Evolutionary conservation across 35 echinoderm and acorn worm genomes (phyloP), one percentile per base, ranked within the genome.

Genomic region (Ophiothrix spiculata): DNA sequence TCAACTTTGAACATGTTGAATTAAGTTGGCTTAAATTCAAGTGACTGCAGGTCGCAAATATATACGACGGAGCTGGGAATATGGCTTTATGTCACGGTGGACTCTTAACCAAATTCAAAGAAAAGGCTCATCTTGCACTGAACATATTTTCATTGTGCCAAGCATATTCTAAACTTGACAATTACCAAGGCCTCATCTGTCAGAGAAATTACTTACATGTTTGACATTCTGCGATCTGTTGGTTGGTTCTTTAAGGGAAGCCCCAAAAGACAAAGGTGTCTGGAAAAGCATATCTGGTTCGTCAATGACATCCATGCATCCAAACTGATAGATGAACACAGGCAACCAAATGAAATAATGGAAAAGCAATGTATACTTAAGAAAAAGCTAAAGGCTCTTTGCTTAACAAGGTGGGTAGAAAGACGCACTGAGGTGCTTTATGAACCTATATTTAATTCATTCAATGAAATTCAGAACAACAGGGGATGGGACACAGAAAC

Each of bases 401-500:
- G 83, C 49, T 63, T 84, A 64, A 93, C 91, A 45, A 82, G 91
- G 80, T 93, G 91, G 91, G 86, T 88, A 32, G 91, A 93, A 40
- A 82, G 87, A n/a, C 87, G 83, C 17, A 83, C 85, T n/a, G n/a
- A n/a, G 77, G 86, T 60, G 34, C 36, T 93, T 14, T 87, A 78
- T 35, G 81, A 83, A 29, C 34, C 81, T 17, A 32, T 83, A 17
- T 1, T 83, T 8, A 35, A 63, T 12, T 13, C n/a, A 21, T 33
- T 83, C 14, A 39, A 29, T 32, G 46, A 21, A 0, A 83, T 56
- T 54, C 23, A 83, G 11, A 17, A 17, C 11, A 42, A 83, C 0
- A 19, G 11, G 37, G 31, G 40, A 6, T 83, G 81, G 81, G 81
- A 83, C 41, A 8, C 40, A 2, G 31, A 83, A 11, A 42, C 39